phyloP scores from a whole-genome alignment of 2,888 invertebrate genomes.

The Thymelicus sylvestris region DNA sequence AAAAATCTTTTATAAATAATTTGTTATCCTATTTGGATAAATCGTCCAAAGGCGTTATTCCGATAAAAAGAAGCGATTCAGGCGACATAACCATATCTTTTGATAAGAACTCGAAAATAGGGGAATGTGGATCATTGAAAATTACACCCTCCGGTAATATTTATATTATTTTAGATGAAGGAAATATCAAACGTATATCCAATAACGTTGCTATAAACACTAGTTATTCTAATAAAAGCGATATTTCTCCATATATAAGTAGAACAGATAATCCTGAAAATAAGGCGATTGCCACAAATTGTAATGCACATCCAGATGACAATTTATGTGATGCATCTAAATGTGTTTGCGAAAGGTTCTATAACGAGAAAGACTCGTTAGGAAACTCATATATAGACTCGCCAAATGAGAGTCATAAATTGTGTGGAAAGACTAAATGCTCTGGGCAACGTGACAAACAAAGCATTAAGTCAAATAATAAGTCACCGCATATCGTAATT shows the following conservation, averaged over 20 bases:
- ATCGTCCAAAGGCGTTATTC: slow-evolving; percentile 49
- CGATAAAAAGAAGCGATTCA: slow-evolving; percentile 54
- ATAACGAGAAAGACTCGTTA: slow-evolving; percentile 38
- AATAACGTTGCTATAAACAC: slow-evolving; percentile 39
- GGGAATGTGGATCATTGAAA: slow-evolving; percentile 55
- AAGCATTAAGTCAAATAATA: slow-evolving; percentile 28
- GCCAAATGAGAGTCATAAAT: not conserved
- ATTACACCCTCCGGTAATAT: slow-evolving; percentile 64
- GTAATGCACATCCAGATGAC: slow-evolving; percentile 47
- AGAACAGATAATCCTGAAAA: slow-evolving; percentile 44
- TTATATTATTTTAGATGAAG: slow-evolving; percentile 55
- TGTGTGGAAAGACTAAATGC: slow-evolving; percentile 32
- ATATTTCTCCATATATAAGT: slow-evolving; percentile 41
- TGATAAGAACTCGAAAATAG: slow-evolving; percentile 46
- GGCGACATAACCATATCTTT: slow-evolving; percentile 58
- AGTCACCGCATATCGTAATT: slow-evolving; percentile 50
- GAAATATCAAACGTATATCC: slow-evolving; percentile 43
- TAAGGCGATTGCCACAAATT: slow-evolving; percentile 56
- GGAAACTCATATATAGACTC: slow-evolving; percentile 4
- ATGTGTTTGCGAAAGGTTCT: slow-evolving; percentile 53
- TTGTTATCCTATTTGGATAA: slow-evolving; percentile 54
- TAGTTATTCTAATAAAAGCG: slow-evolving; percentile 7
- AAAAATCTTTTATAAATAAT: slow-evolving; percentile 56
- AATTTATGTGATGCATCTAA: slow-evolving; percentile 50
- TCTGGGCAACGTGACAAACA: slow-evolving; percentile 31